Conservation (phyloP, 2,888 invertebrate species). For the Nysson spinosus region DNA sequence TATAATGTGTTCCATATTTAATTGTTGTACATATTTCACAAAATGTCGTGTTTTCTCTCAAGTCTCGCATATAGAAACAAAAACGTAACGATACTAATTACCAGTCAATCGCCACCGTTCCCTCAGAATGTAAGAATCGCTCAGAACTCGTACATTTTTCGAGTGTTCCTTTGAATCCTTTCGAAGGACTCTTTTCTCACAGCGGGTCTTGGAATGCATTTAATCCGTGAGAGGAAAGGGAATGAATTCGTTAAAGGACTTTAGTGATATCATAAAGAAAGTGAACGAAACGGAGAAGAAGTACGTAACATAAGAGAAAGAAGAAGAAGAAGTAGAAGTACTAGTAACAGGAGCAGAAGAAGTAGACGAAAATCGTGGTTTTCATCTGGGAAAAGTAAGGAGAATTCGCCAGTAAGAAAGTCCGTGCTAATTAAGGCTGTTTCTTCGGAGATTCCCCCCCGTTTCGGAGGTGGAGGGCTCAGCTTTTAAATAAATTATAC, state of each 20-base stretch:
- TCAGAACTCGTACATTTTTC: not conserved
- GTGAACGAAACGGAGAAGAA: not conserved
- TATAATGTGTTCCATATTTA: too few relatives aligned
- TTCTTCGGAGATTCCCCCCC: slow-evolving; percentile 57
- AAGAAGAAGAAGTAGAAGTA: slow-evolving; percentile 1
- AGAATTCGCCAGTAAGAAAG: slow-evolving; percentile 46
- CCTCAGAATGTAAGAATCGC: not conserved
- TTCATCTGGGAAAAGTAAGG: slow-evolving; percentile 31
- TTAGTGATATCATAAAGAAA: not conserved
- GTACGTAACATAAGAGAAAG: too few relatives aligned
- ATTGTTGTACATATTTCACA: too few relatives aligned
- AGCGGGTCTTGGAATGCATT: slow-evolving; percentile 19
- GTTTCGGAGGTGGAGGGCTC: slow-evolving; percentile 34
- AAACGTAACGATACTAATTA: too few relatives aligned
- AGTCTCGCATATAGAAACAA: too few relatives aligned
- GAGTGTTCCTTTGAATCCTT: not conserved
- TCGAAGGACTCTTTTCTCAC: not conserved
- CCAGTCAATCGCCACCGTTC: too few relatives aligned
- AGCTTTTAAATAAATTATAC: slow-evolving; percentile 64
- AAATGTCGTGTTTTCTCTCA: too few relatives aligned
- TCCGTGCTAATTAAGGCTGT: slow-evolving; percentile 59
- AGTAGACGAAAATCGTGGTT: slow-evolving; percentile 26
- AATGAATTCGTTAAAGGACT: not conserved
- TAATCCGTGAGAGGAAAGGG: slow-evolving; percentile 8
- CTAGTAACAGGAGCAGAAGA: not conserved